These are phyloP conservation scores for Anas bahamensis DNA, from an alignment of 2,797 vertebrate genomes.

Conservation along the genomic window DNA sequence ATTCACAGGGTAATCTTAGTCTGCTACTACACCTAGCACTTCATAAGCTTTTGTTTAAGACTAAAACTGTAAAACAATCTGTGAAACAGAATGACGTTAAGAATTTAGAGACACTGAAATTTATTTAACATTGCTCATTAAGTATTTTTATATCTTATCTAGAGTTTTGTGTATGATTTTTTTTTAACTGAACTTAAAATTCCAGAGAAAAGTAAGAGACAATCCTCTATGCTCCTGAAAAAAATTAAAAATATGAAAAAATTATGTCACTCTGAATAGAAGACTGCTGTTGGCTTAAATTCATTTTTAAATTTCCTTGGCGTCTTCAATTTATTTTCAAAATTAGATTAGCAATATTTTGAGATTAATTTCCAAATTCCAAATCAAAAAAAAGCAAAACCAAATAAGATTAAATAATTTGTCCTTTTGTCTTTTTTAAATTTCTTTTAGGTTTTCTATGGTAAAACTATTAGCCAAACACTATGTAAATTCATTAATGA, in stretches of 20 bases:
- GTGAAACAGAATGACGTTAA: background rate
- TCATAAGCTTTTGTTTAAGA: background rate
- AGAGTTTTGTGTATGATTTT: background rate
- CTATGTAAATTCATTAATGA: background rate
- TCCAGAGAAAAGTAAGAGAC: background rate
- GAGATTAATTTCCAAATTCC: background rate
- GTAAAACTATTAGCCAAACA: background rate
- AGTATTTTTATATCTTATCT: constrained; percentile 1
- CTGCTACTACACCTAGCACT: background rate
- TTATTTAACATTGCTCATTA: background rate
- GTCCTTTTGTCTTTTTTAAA: background rate
- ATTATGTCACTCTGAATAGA: background rate
- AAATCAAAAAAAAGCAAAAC: background rate
- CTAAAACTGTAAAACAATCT: background rate
- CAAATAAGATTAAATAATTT: background rate
- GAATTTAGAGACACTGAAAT: constrained; percentile 5
- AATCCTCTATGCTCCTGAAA: background rate
- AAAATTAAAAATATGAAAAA: background rate
- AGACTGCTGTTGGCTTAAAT: background rate
- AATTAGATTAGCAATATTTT: background rate
- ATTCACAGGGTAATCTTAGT: background rate
- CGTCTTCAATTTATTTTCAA: background rate
- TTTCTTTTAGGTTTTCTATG: background rate
- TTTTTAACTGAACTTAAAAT: background rate
- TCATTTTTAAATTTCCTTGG: background rate